Evolutionary conservation across 2,113 vertebrate genomes (phyloP).

Genomic region (Vicugna pacos): DNA sequence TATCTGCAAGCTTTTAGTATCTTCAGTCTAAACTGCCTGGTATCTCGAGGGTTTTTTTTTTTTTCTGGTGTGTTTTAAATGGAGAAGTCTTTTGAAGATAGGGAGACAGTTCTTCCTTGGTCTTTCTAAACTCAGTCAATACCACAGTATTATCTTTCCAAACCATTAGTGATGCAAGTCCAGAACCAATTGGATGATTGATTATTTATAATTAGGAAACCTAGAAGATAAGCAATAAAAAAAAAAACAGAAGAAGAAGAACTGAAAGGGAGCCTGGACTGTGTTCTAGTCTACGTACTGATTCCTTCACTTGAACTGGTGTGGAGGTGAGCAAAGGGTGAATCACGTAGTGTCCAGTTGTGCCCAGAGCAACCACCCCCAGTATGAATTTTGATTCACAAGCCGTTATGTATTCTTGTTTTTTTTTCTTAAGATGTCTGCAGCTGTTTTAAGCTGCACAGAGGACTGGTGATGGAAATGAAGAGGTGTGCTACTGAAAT

Average conservation of each 20-base stretch:
- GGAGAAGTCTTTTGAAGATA: slow-evolving; percentile 71
- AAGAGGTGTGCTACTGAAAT: background rate
- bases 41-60: slow-evolving; percentile 46
- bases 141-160: slow-evolving; percentile 62
- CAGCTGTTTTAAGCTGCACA: background rate
- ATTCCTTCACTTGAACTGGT: background rate
- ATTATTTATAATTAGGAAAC: slow-evolving; percentile 68
- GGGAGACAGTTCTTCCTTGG: slow-evolving; percentile 21
- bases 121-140: slow-evolving; percentile 39
- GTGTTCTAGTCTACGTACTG: background rate
- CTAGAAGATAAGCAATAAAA: slow-evolving; percentile 70
- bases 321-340: background rate
- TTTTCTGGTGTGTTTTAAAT: slow-evolving; percentile 45
- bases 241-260: slow-evolving; percentile 41
- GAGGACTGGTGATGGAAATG: background rate
- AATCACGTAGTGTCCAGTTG: background rate
- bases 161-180: slow-evolving; percentile 72
- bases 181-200: slow-evolving; percentile 68
- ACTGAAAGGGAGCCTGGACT: slow-evolving; percentile 56
- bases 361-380: background rate
- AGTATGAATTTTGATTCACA: background rate
- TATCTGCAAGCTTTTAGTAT: slow-evolving; percentile 70
- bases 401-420: background rate
- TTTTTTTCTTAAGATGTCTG: background rate
- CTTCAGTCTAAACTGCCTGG: slow-evolving; percentile 52